Conservation (phyloP, 35 echinoderm and acorn worm genomes). For the Heliocidaris erythrogramma region DNA sequence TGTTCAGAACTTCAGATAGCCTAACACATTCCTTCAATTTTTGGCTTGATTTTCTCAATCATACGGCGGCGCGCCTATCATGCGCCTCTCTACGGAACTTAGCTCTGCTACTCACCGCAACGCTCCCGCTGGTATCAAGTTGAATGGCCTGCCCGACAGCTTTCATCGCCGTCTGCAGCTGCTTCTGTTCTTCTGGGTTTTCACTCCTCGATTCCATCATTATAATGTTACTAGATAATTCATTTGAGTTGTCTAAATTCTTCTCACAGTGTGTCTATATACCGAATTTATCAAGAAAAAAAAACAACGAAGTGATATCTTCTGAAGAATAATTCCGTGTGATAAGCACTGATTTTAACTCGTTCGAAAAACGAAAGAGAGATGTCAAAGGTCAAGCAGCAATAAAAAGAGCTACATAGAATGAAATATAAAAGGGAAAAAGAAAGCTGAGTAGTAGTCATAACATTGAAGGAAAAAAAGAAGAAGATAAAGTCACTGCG, state of each 20-base stretch:
- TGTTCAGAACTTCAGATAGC: too few species aligned
- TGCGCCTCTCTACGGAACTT: neutral
- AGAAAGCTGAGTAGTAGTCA: too few species aligned
- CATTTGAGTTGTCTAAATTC: neutral
- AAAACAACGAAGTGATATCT: neutral
- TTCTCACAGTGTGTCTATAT: neutral
- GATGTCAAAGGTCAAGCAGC: too few species aligned
- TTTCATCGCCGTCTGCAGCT: constrained; percentile 56
- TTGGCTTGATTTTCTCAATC: neutral
- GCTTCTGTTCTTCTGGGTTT: constrained; percentile 1
- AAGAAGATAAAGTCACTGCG: too few species aligned
- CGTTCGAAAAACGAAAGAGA: too few species aligned
- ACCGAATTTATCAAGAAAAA: neutral
- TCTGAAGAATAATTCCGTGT: too few species aligned
- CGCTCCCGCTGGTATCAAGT: constrained; percentile 31
- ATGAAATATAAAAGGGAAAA: too few species aligned
- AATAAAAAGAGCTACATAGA: too few species aligned
- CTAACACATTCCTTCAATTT: too few species aligned
- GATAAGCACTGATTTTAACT: too few species aligned
- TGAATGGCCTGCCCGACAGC: constrained; percentile 57
- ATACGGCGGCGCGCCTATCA: too few species aligned
- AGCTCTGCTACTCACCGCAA: constrained; percentile 13
- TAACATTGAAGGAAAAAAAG: too few species aligned
- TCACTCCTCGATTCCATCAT: neutral
- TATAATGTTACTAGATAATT: neutral